A percentile compares a stretch with the other conserved stretches of the same genome.
Conservation (phyloP, 30 jellyfish, hydroid and myxozoan genomes). For the Cassiopea andromeda region DNA sequence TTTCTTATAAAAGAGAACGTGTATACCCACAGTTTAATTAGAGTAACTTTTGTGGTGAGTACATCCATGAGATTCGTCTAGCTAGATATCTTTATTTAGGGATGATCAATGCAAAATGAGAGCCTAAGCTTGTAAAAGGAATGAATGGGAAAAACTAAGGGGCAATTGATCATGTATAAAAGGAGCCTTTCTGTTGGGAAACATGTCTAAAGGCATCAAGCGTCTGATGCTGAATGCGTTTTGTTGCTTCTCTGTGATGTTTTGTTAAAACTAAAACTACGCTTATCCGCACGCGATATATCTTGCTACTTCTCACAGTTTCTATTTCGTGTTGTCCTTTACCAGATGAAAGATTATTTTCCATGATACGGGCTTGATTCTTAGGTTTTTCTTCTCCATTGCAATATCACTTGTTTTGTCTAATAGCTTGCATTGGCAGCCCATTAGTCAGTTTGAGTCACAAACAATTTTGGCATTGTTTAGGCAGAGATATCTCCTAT, state of each 20-base stretch:
- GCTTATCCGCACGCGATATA: neutral
- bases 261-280: neutral
- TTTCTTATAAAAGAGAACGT: too few relatives aligned
- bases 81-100: too few relatives aligned
- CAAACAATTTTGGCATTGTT: neutral
- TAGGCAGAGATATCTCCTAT: neutral
- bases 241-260: neutral
- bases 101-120: too few relatives aligned
- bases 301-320: constrained; percentile 2
- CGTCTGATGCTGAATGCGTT: neutral
- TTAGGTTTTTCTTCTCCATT: neutral
- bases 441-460: neutral
- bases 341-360: neutral
- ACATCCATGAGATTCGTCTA: too few relatives aligned
- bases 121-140: too few relatives aligned
- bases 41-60: too few relatives aligned
- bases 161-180: too few relatives aligned
- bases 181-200: too few relatives aligned
- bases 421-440: constrained; percentile 23
- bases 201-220: too few relatives aligned
- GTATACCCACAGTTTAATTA: too few relatives aligned
- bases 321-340: constrained; percentile 8
- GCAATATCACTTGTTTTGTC: constrained; percentile 30
- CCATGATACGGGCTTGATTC: neutral
- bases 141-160: too few relatives aligned